Conservation (phyloP, 2,113 vertebrate genomes). For the Leucopternis melanops region DNA sequence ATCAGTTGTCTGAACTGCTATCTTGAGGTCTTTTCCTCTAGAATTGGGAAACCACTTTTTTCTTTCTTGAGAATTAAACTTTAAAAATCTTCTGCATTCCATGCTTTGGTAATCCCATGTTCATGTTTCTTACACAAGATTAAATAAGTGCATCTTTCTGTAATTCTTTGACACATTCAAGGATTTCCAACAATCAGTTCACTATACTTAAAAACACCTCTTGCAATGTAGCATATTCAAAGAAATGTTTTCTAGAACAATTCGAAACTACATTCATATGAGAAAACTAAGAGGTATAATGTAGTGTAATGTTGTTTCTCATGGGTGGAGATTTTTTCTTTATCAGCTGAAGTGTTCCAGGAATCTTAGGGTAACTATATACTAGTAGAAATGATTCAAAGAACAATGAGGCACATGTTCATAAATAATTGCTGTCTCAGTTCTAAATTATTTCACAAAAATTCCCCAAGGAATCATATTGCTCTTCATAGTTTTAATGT, state of each 20-base stretch:
- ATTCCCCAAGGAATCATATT: neutral
- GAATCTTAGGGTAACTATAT: neutral
- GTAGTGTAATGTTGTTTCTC: neutral
- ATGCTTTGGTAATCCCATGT: neutral
- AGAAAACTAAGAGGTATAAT: neutral
- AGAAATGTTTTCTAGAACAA: neutral
- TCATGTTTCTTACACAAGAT: neutral
- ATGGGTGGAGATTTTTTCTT: neutral
- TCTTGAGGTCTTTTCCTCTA: neutral
- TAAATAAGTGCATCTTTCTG: neutral
- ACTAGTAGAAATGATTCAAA: neutral
- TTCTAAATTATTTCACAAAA: neutral
- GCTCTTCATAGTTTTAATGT: neutral
- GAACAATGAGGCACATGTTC: neutral
- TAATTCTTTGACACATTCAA: neutral
- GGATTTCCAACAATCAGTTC: neutral
- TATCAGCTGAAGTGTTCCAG: neutral
- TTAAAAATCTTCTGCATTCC: neutral
- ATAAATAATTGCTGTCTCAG: neutral
- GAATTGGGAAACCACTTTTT: neutral
- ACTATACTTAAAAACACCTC: neutral
- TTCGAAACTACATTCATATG: neutral
- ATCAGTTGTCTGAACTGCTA: neutral
- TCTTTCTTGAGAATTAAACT: neutral
- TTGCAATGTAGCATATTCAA: neutral